Evolutionary conservation across 2,888 invertebrate species (phyloP).

Genomic region (Parapristionchus giblindavisi): DNA sequence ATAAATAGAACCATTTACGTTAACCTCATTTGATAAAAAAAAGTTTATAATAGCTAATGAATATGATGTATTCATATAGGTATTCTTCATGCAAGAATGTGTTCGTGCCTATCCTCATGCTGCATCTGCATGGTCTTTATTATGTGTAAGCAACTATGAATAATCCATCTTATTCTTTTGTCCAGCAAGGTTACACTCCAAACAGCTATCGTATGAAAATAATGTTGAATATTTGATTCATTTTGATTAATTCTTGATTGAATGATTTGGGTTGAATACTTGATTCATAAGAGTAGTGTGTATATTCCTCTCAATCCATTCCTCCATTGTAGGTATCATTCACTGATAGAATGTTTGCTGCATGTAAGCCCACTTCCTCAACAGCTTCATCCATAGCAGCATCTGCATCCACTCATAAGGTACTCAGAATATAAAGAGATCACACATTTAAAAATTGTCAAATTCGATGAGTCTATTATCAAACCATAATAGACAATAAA

Average conservation of each 20-base stretch:
- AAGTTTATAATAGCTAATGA: neutral
- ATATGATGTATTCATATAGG: slow-evolving; percentile 39
- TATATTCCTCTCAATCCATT: too few relatives aligned
- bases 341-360: slow-evolving; percentile 54
- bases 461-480: too few relatives aligned
- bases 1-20: neutral
- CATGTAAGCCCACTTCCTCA: slow-evolving; percentile 38
- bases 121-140: slow-evolving; percentile 60
- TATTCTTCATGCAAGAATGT: slow-evolving; percentile 64
- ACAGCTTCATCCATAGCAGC: slow-evolving; percentile 9
- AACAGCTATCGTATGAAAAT: too few relatives aligned
- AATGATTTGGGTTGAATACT: too few relatives aligned
- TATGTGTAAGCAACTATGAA: slow-evolving; percentile 42
- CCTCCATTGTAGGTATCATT: slow-evolving; percentile 43
- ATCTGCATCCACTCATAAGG: slow-evolving; percentile 20
- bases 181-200: neutral
- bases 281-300: too few relatives aligned
- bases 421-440: neutral
- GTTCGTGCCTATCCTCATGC: slow-evolving; percentile 65
- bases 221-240: too few relatives aligned
- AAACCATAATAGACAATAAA: too few relatives aligned
- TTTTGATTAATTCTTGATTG: too few relatives aligned
- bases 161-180: neutral
- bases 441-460: too few relatives aligned
- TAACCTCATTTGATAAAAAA: neutral